These are phyloP conservation scores for Myiotriccus ornatus DNA, from an alignment of 2,797 vertebrate species.

Conservation along the genomic window DNA sequence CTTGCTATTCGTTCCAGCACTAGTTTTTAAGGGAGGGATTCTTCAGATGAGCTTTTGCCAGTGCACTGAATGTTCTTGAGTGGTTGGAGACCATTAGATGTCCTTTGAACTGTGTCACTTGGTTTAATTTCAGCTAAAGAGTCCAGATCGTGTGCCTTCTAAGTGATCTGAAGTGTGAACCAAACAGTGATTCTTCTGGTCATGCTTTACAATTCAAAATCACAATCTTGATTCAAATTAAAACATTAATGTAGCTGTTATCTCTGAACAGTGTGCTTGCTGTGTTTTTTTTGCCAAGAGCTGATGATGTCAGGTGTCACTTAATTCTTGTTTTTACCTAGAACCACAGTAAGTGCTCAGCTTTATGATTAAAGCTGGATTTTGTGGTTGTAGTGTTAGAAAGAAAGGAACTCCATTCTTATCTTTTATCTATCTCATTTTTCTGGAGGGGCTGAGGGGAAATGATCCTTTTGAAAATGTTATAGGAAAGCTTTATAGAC, in stretches of 20 bases:
- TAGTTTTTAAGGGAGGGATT: not conserved
- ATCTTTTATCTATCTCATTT: not conserved
- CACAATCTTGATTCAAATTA: not conserved
- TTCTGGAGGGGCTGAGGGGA: not conserved
- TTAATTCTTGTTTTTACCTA: not conserved
- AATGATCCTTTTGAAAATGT: not conserved
- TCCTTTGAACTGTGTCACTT: not conserved
- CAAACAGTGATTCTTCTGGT: not conserved
- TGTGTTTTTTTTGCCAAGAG: not conserved
- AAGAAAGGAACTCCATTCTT: not conserved
- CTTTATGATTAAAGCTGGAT: not conserved
- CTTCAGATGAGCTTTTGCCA: not conserved
- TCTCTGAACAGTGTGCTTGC: not conserved
- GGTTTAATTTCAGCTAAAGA: not conserved
- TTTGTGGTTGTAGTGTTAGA: not conserved
- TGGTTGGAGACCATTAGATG: not conserved
- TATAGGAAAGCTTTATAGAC: not conserved
- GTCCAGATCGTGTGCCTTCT: not conserved
- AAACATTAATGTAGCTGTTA: not conserved
- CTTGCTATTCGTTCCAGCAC: not conserved
- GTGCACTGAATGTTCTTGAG: not conserved
- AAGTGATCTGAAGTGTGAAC: not conserved
- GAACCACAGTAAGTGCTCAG: not conserved
- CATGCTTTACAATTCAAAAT: not conserved
- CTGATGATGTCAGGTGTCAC: not conserved